Evolutionary conservation across 2,888 invertebrate species (phyloP), one percentile per base, ranked within the genome.

Genomic region (Xestia xanthographa): DNA sequence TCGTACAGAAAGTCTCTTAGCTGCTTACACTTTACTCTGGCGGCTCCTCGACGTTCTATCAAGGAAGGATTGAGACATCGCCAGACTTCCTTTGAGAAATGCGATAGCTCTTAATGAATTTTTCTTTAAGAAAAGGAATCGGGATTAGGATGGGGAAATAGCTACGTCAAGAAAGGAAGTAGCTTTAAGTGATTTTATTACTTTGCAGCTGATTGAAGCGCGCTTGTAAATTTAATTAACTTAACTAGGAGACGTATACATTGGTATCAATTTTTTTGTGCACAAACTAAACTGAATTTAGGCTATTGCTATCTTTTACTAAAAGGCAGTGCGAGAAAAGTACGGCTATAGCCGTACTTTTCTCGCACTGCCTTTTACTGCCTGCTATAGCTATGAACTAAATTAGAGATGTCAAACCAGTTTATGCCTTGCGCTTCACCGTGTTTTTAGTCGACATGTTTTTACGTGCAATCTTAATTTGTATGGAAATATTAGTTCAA

Each of bases 31-130:
- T 84, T 82, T 78, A 62, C 73, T 75, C 66, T 56, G 66, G 63
- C 43, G 48, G 80, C 81, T 71, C 77, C 82, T 83, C 73, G 75
- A 75, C 60, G 67, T 75, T 73, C 77, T 82, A 87, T 80, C 80
- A 80, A 70, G 76, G 84, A 89, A 86, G 84, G 84, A 84, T 88
- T 87, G 82, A 86, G 79, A 79, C 76, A 79, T 81, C 77, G 71
- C 29, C 63, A 78, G 86, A 74, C 73, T 85, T 79, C 79, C 83
- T 84, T 88, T 75, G 73, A 84, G 68, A 67, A 68, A 80, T 34
- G 60, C 60, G 79, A 85, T 77, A 75, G 80, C 73, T 76, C 79
- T 83, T 84, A 88, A 88, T 89, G 80, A 87, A 76, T 84, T 88
- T 89, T 85, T 81, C 80, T 75, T 77, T 26, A 79, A 67, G 75